Conservation (phyloP, 2,113 vertebrate genomes). For the Sphyrna mokarran region DNA sequence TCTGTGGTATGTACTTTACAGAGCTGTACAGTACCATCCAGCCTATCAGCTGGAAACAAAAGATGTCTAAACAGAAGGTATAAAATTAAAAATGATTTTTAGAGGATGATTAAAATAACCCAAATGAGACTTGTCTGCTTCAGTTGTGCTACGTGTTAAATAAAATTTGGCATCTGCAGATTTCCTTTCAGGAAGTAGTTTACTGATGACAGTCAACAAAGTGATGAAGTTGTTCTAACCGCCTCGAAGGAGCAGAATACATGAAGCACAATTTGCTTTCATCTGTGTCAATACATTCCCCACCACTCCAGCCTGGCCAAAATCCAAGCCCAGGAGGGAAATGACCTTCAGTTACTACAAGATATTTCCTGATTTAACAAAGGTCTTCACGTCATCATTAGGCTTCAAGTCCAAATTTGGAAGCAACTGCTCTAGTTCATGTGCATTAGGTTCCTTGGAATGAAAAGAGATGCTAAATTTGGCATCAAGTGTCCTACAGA, state of each 20-base stretch:
- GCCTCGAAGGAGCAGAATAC: background rate
- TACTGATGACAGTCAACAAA: background rate
- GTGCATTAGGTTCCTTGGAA: background rate
- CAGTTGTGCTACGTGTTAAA: background rate
- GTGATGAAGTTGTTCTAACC: background rate
- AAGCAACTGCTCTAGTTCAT: background rate
- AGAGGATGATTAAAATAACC: background rate
- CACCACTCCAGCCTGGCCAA: background rate
- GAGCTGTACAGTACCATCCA: background rate
- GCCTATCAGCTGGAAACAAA: background rate
- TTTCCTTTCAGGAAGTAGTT: conserved; percentile 29
- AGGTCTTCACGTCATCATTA: background rate
- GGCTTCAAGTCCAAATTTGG: background rate
- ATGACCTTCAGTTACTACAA: background rate
- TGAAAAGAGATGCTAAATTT: background rate
- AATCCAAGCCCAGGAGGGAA: background rate
- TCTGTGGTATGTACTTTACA: background rate
- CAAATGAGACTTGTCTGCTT: background rate
- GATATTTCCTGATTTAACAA: conserved; percentile 24
- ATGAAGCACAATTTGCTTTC: background rate
- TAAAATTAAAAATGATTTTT: background rate
- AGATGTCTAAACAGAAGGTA: background rate
- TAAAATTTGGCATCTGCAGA: background rate
- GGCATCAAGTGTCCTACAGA: background rate
- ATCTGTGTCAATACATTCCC: background rate